Evolutionary conservation across 2,797 vertebrate genomes (phyloP).

Genomic region (Benthosema pterotum): DNA sequence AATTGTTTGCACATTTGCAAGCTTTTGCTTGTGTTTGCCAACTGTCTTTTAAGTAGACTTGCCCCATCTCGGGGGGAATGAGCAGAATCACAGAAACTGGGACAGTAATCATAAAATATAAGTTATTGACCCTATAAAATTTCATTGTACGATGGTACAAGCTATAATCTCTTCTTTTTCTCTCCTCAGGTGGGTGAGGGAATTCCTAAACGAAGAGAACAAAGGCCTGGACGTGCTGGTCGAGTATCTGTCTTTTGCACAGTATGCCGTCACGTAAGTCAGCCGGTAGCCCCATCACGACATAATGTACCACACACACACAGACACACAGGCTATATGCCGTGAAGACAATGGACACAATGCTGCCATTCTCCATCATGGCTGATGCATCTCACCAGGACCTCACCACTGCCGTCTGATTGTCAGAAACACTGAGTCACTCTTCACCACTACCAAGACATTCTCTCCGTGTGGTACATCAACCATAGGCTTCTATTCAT

Average conservation of each 20-base stretch:
- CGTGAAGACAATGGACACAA: constrained; percentile 61
- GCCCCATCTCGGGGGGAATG: constrained; percentile 35
- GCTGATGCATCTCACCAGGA: constrained; percentile 50
- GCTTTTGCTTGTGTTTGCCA: constrained; percentile 35
- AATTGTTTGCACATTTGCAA: constrained; percentile 3
- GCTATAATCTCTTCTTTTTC: background rate
- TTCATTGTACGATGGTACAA: no score
- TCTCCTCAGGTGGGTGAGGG: constrained; percentile 91
- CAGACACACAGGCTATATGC: constrained; percentile 29
- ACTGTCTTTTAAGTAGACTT: constrained; percentile 32
- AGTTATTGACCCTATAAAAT: background rate
- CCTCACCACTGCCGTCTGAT: constrained; percentile 28
- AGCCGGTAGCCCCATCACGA: constrained; percentile 27
- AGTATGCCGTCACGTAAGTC: constrained; percentile 98
- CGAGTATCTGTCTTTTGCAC: constrained; percentile 97
- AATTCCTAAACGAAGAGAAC: constrained; percentile 98
- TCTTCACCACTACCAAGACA: constrained; percentile 45
- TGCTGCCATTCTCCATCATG: constrained; percentile 59
- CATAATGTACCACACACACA: background rate
- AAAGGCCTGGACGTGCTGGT: constrained; percentile 96
- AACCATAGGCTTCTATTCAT: constrained; percentile 71
- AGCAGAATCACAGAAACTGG: background rate
- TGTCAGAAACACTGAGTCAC: constrained; percentile 72
- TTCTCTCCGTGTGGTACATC: constrained; percentile 48
- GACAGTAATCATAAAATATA: constrained; percentile 24